A percentile compares a stretch with the other conserved stretches of the same genome.
Conservation (phyloP, 2,888 invertebrate species). For the Nycteola revayana region DNA sequence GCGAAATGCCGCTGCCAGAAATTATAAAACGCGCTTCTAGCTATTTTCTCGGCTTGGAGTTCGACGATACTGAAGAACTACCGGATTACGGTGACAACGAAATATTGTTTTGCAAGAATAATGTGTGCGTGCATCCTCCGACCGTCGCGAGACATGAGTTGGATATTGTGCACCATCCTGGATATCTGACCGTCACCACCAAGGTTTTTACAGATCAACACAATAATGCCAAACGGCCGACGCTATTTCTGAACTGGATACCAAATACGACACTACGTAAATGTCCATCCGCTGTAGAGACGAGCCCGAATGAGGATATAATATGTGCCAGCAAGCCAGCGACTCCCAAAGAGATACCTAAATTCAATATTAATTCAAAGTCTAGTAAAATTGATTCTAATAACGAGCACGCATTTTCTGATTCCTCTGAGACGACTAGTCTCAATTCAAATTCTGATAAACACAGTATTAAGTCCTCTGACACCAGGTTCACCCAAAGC, state of each 20-base stretch:
- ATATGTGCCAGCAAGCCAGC: conserved; percentile 49
- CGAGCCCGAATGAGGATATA: conserved; percentile 73
- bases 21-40: conserved; percentile 90
- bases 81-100: conserved; percentile 90
- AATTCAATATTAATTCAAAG: conserved; percentile 38
- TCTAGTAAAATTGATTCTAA: conserved; percentile 54
- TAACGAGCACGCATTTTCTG: conserved; percentile 73
- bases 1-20: conserved; percentile 87
- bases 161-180: conserved; percentile 94
- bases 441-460: conserved; percentile 78
- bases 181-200: conserved; percentile 93
- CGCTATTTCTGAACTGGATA: conserved; percentile 96
- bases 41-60: conserved; percentile 88
- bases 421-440: conserved; percentile 79
- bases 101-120: conserved; percentile 95
- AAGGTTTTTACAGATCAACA: conserved; percentile 90
- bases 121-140: conserved; percentile 98
- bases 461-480: conserved; percentile 72
- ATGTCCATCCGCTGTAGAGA: conserved; percentile 89
- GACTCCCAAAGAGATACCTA: conserved; percentile 48
- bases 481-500: conserved; percentile 65
- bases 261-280: conserved; percentile 94
- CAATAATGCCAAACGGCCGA: conserved; percentile 88
- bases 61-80: conserved; percentile 82
- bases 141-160: conserved; percentile 90